Evolutionary conservation across 2,888 invertebrate species (phyloP), one percentile per base, ranked within the genome.

Genomic region (Sinodicranocentrus sp.): DNA sequence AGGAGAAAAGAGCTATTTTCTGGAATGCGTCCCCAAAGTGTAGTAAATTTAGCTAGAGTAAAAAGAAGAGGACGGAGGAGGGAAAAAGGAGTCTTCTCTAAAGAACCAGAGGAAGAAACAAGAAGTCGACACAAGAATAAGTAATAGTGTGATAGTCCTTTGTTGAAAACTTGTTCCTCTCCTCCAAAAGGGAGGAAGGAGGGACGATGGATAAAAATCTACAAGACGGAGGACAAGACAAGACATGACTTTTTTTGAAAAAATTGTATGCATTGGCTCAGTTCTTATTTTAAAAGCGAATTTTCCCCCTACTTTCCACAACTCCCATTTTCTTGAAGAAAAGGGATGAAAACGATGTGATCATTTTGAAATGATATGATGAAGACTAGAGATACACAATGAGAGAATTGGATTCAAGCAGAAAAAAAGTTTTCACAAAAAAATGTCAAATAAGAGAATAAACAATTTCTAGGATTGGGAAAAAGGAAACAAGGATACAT

Each of bases 1-100:
- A 73, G 77, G 85, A 86, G 85, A 88, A 83, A 88, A 88, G 88
- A 88, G 89, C 89, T 89, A 89, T 89, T 89, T 88, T 89, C 88
- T 87, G 86, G 84, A 88, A 89, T 88, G 89, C 86, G 87, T 89
- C 89, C 89, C 89, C 84, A 84, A 87, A 85, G 89, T 86, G 86
- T 86, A 88, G 84, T 89, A 89, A 89, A 89, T 89, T 89, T 88
- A 84, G 76, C 86, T 82, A 83, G 85, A 87, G 85, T 84, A 59
- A 44, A 57, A 76, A 21, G n/a, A 75, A 59, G 17, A 48, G n/a
- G 48, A 48, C 54, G 43, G 65, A 33, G 28, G 26, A 33, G 17
- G 19, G 28, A 61, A 61, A 28, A 21, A 3, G 48, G 57, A 61
- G 10, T 54, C 54, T 43, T 67, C 25, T 44, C 48, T n/a, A 39